phyloP scores from a whole-genome alignment of 2,797 vertebrate species.

The Rallus crepitans region DNA sequence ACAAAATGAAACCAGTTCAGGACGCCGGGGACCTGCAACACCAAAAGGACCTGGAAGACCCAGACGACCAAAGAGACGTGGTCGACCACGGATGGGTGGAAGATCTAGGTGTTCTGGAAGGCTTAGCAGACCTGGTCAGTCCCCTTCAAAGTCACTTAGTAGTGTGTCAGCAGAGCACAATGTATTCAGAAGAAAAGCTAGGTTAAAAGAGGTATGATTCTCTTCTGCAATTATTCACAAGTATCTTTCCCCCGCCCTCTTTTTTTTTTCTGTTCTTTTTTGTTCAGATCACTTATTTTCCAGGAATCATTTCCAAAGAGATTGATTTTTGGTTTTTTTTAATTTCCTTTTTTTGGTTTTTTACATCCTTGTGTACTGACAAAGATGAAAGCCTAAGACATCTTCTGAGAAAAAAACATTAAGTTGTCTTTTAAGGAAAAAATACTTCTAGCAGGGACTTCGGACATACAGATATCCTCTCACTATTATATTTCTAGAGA shows the following conservation, averaged over 20 bases:
- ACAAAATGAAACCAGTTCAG: slow-evolving; percentile 5
- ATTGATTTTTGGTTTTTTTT: not conserved
- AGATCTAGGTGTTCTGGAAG: slow-evolving; percentile 71
- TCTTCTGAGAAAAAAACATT: not conserved
- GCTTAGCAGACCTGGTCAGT: slow-evolving; percentile 80
- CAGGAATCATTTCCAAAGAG: not conserved
- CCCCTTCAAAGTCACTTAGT: slow-evolving; percentile 77
- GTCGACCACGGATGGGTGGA: slow-evolving; percentile 40
- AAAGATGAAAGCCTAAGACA: not conserved
- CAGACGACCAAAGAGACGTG: slow-evolving; percentile 57
- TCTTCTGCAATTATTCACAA: slow-evolving; percentile 23
- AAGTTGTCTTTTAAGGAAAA: not conserved
- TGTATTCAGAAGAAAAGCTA: slow-evolving; percentile 79
- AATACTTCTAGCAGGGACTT: not conserved
- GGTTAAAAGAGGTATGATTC: slow-evolving; percentile 86
- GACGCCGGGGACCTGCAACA: slow-evolving; percentile 55
- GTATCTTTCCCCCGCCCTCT: not conserved
- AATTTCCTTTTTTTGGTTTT: not conserved
- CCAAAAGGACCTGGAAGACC: slow-evolving; percentile 79
- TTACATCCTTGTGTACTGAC: not conserved
- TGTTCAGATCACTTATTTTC: not conserved
- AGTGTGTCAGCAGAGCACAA: slow-evolving; percentile 76
- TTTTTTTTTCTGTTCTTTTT: not conserved
- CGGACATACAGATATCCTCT: not conserved
- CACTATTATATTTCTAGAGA: not conserved